Percentiles rank a stretch among this genome's conserved stretches.
phyloP scores from a whole-genome alignment of 2,797 vertebrate species.

The Girardinus metallicus region DNA sequence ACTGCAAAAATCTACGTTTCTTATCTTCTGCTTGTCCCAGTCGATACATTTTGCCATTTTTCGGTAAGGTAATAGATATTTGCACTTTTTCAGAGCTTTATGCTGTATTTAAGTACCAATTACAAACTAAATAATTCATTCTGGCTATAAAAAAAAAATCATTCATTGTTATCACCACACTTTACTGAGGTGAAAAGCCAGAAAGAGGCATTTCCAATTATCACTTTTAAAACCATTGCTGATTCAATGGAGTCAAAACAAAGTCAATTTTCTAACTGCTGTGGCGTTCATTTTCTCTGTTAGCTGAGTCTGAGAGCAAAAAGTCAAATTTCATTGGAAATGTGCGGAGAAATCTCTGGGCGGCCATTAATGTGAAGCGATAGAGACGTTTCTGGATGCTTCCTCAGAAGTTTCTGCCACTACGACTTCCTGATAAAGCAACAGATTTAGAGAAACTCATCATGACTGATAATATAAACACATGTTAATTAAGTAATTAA shows the following conservation, averaged over 20 bases:
- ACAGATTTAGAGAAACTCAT: neutral
- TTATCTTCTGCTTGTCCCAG: neutral
- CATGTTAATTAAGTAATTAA: constrained; percentile 8
- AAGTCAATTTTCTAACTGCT: neutral
- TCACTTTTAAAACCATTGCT: neutral
- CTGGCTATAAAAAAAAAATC: neutral
- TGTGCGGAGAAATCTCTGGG: constrained; percentile 17
- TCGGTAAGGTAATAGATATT: neutral
- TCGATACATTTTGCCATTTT: neutral
- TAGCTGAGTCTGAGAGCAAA: neutral
- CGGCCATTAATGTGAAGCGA: constrained; percentile 28
- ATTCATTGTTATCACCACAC: neutral
- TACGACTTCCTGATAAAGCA: constrained; percentile 1
- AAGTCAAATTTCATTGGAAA: constrained; percentile 14
- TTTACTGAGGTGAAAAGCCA: neutral
- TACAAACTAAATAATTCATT: neutral
- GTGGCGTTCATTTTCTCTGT: neutral
- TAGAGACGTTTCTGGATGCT: constrained; percentile 29
- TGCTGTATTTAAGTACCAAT: neutral
- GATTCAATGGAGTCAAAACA: too few relatives aligned
- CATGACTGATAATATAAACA: constrained; percentile 19
- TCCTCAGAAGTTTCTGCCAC: neutral
- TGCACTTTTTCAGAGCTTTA: neutral
- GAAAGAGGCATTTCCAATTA: neutral
- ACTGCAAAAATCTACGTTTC: neutral